These are phyloP conservation scores for Aptenodytes forsteri DNA, from an alignment of 2,113 vertebrate species.

Conservation along the genomic window DNA sequence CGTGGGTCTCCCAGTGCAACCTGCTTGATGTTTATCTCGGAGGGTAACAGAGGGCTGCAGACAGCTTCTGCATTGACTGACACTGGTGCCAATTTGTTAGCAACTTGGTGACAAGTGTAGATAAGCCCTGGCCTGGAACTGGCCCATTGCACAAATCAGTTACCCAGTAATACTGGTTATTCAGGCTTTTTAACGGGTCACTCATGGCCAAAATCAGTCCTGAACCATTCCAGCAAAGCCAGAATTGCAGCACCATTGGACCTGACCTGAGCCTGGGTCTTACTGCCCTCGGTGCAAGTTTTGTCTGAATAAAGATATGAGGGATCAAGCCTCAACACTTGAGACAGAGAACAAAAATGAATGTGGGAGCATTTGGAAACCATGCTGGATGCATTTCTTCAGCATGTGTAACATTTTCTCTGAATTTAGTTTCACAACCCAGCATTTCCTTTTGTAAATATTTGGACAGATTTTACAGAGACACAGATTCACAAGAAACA, in stretches of 20 bases:
- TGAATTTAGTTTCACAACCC: constrained; percentile 63
- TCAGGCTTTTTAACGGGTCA: background rate
- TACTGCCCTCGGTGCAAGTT: background rate
- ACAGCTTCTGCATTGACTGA: background rate
- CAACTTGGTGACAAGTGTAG: background rate
- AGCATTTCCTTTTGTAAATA: constrained; percentile 64
- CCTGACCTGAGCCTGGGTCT: background rate
- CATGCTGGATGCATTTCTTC: constrained; percentile 48
- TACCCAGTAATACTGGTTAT: background rate
- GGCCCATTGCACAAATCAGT: background rate
- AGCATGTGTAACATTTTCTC: constrained; percentile 59
- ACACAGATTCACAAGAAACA: background rate
- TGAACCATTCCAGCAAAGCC: background rate
- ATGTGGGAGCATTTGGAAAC: constrained; percentile 52
- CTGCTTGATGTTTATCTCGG: background rate
- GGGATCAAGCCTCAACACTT: background rate
- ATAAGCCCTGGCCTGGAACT: constrained; percentile 18
- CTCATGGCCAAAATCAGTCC: background rate
- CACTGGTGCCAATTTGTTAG: background rate
- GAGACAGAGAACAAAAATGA: constrained; percentile 47
- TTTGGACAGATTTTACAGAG: constrained; percentile 24
- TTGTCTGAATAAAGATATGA: constrained; percentile 28
- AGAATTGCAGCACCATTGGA: background rate
- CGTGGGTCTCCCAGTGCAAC: background rate
- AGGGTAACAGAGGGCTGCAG: background rate